phyloP scores from a whole-genome alignment of 2,113 vertebrate genomes.

The Promerops cafer region DNA sequence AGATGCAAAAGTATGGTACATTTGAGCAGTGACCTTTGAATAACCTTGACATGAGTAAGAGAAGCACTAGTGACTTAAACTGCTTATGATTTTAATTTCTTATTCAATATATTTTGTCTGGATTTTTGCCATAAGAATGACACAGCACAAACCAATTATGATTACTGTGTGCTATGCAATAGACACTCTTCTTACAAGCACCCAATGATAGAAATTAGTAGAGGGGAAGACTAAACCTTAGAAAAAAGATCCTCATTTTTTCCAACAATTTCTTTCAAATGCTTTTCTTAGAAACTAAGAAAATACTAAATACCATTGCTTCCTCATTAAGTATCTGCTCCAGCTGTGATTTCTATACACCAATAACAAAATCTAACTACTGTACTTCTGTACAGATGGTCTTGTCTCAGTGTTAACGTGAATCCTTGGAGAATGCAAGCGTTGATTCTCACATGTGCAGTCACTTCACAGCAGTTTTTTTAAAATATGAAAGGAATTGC shows the following conservation, averaged over 20 bases:
- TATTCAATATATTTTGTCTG: neutral
- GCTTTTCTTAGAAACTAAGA: neutral
- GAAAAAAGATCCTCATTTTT: neutral
- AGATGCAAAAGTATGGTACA: neutral
- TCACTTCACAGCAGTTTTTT: neutral
- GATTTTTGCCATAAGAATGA: neutral
- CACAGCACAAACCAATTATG: neutral
- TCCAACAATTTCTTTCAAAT: neutral
- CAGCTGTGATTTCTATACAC: slow-evolving; percentile 13
- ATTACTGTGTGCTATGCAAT: neutral
- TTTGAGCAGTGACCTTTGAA: neutral
- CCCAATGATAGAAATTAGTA: neutral
- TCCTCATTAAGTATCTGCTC: neutral
- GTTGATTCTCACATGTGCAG: neutral
- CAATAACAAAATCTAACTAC: neutral
- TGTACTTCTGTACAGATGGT: neutral
- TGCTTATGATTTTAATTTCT: neutral
- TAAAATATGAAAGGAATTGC: neutral
- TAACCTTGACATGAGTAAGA: neutral
- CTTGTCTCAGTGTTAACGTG: neutral
- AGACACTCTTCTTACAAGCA: neutral
- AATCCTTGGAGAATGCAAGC: neutral
- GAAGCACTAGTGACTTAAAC: neutral
- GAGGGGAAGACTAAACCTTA: neutral
- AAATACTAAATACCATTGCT: neutral